Evolutionary conservation across 2,113 vertebrate genomes (phyloP).

Genomic region (Platichthys flesus): DNA sequence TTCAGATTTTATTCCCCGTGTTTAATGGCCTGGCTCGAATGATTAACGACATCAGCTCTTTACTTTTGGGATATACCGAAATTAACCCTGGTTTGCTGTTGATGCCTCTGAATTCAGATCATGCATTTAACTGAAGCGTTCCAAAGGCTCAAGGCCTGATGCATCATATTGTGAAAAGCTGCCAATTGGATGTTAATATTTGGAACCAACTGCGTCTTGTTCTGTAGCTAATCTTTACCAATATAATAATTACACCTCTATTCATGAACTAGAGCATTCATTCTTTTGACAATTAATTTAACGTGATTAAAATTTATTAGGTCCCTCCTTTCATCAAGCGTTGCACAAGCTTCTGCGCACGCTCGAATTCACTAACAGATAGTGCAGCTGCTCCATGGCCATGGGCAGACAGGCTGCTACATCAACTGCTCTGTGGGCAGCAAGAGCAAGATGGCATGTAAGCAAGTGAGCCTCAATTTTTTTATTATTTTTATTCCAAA

Average conservation of each 20-base stretch:
- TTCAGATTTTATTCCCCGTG: constrained; percentile 26
- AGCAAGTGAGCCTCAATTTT: constrained; percentile 63
- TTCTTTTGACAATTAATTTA: constrained; percentile 76
- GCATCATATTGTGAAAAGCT: constrained; percentile 27
- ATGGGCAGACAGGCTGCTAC: constrained; percentile 78
- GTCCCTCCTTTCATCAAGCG: constrained; percentile 63
- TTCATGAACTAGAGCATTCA: constrained; percentile 62
- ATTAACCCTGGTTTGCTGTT: constrained; percentile 5
- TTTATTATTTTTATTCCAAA: constrained; percentile 12
- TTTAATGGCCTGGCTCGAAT: constrained; percentile 31
- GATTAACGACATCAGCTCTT: constrained; percentile 30
- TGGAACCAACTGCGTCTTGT: constrained; percentile 28
- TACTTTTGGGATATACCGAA: constrained; percentile 29
- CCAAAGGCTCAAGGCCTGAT: constrained; percentile 15
- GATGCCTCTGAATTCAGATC: constrained; percentile 27
- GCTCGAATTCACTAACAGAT: constrained; percentile 78
- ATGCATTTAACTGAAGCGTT: constrained; percentile 22
- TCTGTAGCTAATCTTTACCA: constrained; percentile 59
- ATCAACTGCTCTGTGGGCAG: constrained; percentile 77
- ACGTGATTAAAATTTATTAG: constrained; percentile 75
- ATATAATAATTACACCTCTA: constrained; percentile 67
- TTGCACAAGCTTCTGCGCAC: constrained; percentile 71
- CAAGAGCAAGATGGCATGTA: constrained; percentile 71
- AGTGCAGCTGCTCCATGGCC: constrained; percentile 81
- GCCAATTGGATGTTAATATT: constrained; percentile 29